Base-by-base conservation (phyloP, 2,888 invertebrate genomes). In the Endomychus coccineus region DNA sequence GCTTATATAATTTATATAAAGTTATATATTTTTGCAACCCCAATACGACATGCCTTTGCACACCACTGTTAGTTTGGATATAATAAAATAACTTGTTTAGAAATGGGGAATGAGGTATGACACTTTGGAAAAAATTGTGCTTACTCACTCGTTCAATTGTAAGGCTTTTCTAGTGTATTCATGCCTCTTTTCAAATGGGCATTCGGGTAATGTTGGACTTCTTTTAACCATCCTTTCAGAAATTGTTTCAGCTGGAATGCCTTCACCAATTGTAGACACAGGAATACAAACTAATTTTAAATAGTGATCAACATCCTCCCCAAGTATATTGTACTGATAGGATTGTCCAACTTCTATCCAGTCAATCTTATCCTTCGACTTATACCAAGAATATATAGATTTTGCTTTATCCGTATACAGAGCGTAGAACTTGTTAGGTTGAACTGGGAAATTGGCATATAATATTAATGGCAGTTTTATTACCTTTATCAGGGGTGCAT, bases 131-230 rank as follows among this genome's bases (percentile, higher is more conserved):
- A n/a, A n/a, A n/a, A n/a, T n/a, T n/a, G 22, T 3, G 7, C 15
- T 13, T 16, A 23, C 11, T 9, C 11, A 10, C 11, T 6, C 11
- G 11, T 7, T 6, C 5, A 6, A 6, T 25, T 25, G 7, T 10
- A 25, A 25, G 10, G 11, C 6, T 9, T 11, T 10, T 7, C 59
- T 55, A 0, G 89, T 89, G 56, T 78, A 80, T 27, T 62, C 48
- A 50, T 87, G 87, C 25, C 90, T 72, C 1, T 59, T 70, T 61
- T 87, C 81, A 70, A 85, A 89, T 2, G 85, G 86, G 58, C 84
- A 87, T 1, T 48, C 71, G 12, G 61, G 50, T 46, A 57, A 65
- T 42, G 71, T 71, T 0, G 81, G 74, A 36, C 77, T 57, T n/a
- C 66, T 61, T 56, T 77, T 77, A 14, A 73, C 66, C 10, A 66